Evolutionary conservation across 1,140 invertebrate species (phyloP).

Genomic region (Plectrocnemia conspersa): DNA sequence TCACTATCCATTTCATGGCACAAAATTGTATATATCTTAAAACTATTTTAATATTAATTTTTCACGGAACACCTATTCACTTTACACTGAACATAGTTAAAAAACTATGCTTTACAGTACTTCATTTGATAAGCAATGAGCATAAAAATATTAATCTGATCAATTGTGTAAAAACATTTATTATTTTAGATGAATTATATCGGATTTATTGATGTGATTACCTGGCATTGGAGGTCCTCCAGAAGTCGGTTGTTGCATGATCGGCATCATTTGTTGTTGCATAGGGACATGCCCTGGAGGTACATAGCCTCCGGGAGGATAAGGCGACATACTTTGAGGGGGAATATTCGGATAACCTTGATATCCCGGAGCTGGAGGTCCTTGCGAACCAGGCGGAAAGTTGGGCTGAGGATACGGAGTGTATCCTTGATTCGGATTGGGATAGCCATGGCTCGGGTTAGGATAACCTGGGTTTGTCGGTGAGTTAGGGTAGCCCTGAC

Average conservation of each 20-base stretch:
- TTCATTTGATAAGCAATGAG: no score
- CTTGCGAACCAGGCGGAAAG: constrained; percentile 7
- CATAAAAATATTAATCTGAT: no score
- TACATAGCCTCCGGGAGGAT: constrained; percentile 30
- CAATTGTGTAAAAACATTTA: no score
- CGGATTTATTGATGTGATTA: no score
- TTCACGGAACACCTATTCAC: no score
- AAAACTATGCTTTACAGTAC: no score
- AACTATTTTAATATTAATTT: no score
- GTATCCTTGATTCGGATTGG: constrained; percentile 40
- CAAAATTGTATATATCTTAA: no score
- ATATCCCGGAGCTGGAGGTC: constrained; percentile 39
- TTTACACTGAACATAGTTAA: no score
- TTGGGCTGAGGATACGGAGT: constrained; percentile 25
- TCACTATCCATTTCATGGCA: no score
- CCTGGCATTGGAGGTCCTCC: constrained; percentile 34
- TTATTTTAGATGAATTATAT: no score
- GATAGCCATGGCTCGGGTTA: constrained; percentile 41
- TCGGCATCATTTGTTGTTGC: constrained; percentile 33
- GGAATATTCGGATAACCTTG: constrained; percentile 41
- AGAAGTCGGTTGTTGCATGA: constrained; percentile 45
- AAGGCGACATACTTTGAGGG: constrained; percentile 33
- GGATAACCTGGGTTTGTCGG: constrained; percentile 49
- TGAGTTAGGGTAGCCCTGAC: constrained; percentile 43
- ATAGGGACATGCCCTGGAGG: constrained; percentile 26